Base-by-base conservation (phyloP, 2,797 vertebrate genomes). In the Enteromius paludinosus region DNA sequence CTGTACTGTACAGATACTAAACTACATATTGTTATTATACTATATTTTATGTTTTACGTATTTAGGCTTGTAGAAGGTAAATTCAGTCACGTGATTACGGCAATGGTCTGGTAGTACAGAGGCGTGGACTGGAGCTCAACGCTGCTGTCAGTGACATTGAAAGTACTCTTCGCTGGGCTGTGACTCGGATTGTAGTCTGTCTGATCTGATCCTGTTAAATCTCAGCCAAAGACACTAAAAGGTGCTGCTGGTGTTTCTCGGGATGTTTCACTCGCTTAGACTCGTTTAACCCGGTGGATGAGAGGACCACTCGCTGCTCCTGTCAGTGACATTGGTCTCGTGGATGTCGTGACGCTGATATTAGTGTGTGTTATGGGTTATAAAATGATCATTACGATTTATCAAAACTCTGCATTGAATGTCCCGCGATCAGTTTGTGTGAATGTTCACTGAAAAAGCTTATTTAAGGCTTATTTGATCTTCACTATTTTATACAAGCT, bases 371-470 rank as follows among this genome's bases (percentile, higher is more conserved):
- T 52, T 64, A 64, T 52, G 30, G 41, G 1, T 8, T 35, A 2
- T 38, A 49, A 35, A 20, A 64, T 23, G 20, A 30, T 73, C 14
- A 28, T 52, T 18, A 0, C 3, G 38, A n/a, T 35, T 52, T 9
- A 30, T 70, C 17, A 23, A 71, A 20, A 12, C 68, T 35, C 1
- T 11, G 3, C 18, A 23, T 64, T 64, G 43, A 64, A 10, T 9
- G 49, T 12, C 12, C 45, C 11, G 20, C 33, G 65, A 11, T 65
- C 18, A 68, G 72, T 52, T 23, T 73, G 59, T 62, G 15, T 72
- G 70, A 72, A 66, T 47, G 49, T 65, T 43, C 74, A 76, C 84
- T 56, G 45, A 43, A 30, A 41, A 75, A 59, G n/a, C 30, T 35
- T 35, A 70, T 61, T 38, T 25, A 41, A 75, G 49, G n/a, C 30